Percentiles rank a stretch among this genome's conserved stretches.
These are phyloP conservation scores for Bovichtus variegatus DNA, from an alignment of 2,797 vertebrate species.

Conservation along the genomic window DNA sequence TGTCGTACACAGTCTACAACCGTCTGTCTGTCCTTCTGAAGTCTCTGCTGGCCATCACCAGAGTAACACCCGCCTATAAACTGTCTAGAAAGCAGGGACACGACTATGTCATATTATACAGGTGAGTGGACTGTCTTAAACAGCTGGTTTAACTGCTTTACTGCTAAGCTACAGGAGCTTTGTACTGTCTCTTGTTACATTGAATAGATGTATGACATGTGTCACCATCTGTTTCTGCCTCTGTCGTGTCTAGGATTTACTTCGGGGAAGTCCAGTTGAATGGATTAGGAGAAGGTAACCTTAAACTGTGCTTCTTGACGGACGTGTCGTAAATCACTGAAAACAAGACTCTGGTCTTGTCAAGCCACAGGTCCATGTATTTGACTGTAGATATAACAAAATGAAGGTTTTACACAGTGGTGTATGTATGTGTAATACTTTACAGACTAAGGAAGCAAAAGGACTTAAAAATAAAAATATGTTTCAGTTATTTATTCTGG, in stretches of 20 bases:
- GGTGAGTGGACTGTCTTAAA: conserved; percentile 78
- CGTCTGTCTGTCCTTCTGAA: conserved; percentile 96
- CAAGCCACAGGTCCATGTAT: rapidly evolving
- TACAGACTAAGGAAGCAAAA: background rate
- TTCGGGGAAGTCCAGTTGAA: conserved; percentile 97
- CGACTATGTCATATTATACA: conserved; percentile 98
- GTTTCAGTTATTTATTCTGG: background rate
- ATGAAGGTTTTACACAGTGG: background rate
- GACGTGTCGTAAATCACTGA: background rate
- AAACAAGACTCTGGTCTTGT: background rate
- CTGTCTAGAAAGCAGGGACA: conserved; percentile 98
- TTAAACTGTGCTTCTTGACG: background rate
- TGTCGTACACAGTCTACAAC: conserved; percentile 98
- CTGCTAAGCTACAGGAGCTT: background rate
- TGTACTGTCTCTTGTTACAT: background rate
- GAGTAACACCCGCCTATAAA: conserved; percentile 98
- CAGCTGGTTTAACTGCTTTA: background rate
- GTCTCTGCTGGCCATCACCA: conserved; percentile 97
- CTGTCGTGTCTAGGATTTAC: conserved; percentile 90
- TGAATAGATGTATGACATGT: background rate
- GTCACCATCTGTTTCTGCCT: conserved; percentile 9
- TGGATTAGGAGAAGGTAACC: conserved; percentile 96
- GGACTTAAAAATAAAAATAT: background rate
- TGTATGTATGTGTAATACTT: background rate
- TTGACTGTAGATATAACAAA: background rate